These are phyloP conservation scores for Lithobates pipiens DNA, from an alignment of 2,797 vertebrate genomes.

Conservation along the genomic window DNA sequence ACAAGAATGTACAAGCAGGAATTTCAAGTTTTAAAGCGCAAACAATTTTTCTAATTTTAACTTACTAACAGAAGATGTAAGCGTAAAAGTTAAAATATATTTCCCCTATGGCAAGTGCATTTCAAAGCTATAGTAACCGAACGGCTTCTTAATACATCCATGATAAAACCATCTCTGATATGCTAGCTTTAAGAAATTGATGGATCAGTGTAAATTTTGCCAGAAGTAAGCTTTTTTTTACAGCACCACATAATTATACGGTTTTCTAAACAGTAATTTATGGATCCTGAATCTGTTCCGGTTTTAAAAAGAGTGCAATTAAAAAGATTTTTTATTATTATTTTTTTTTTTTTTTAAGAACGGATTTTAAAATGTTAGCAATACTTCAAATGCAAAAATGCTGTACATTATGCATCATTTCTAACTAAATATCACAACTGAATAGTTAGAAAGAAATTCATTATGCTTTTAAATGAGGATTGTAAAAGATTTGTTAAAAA, in stretches of 20 bases:
- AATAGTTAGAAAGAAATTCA: constrained; percentile 81
- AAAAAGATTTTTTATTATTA: constrained; percentile 69
- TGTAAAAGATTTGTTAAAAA: constrained; percentile 78
- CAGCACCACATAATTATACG: constrained; percentile 25
- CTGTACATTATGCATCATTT: constrained; percentile 72
- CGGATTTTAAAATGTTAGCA: constrained; percentile 72
- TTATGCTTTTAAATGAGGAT: constrained; percentile 76
- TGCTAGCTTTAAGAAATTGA: not conserved
- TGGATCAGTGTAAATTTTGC: constrained; percentile 39
- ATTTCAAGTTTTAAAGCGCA: constrained; percentile 82
- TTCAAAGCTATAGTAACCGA: constrained; percentile 71
- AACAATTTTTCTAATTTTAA: constrained; percentile 73
- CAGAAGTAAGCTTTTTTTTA: constrained; percentile 62
- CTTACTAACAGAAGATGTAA: constrained; percentile 71
- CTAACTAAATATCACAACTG: constrained; percentile 76
- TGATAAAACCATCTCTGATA: constrained; percentile 47
- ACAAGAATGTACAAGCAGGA: constrained; percentile 85
- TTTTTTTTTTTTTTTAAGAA: constrained; percentile 65
- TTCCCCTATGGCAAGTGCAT: constrained; percentile 71
- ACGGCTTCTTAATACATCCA: constrained; percentile 59
- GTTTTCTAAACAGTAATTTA: constrained; percentile 39
- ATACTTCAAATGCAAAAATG: constrained; percentile 73
- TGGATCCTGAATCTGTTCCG: constrained; percentile 68
- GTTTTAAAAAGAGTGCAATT: constrained; percentile 78
- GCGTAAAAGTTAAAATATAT: constrained; percentile 68